These are phyloP conservation scores for Teleopsis dalmanni DNA, from an alignment of 1,140 invertebrate genomes.

Conservation along the genomic window DNA sequence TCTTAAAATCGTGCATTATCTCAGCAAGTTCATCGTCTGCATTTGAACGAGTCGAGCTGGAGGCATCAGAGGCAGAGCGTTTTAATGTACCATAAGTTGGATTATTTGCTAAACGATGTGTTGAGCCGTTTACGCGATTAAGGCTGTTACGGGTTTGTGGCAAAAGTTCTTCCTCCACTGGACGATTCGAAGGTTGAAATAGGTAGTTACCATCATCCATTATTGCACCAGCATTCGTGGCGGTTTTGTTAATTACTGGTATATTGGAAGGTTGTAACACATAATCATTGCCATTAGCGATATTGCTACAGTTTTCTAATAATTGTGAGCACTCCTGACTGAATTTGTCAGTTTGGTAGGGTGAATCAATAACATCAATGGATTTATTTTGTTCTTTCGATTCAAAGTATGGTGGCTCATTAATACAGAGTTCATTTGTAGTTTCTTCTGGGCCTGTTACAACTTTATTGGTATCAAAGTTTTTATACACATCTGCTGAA, in stretches of 20 bases:
- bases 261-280: constrained; percentile 41
- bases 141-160: constrained; percentile 13
- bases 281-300: constrained; percentile 34
- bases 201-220: constrained; percentile 49
- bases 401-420: constrained; percentile 40
- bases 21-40: constrained; percentile 72
- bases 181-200: constrained; percentile 53
- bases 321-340: constrained; percentile 42
- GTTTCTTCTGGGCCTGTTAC: constrained; percentile 28
- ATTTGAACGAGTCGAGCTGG: constrained; percentile 40
- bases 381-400: constrained; percentile 38
- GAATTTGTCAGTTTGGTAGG: constrained; percentile 31
- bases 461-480: constrained; percentile 30
- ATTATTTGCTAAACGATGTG: constrained; percentile 10
- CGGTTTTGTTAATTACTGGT: constrained; percentile 14
- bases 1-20: constrained; percentile 84
- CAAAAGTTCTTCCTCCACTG: constrained; percentile 42
- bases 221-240: not conserved
- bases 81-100: constrained; percentile 31
- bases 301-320: constrained; percentile 30
- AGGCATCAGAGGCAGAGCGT: constrained; percentile 24
- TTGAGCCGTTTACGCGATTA: constrained; percentile 16
- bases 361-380: constrained; percentile 28
- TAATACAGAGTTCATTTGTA: constrained; percentile 39
- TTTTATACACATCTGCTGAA: constrained; percentile 25